These are phyloP conservation scores for Myiopsitta monachus DNA, from an alignment of 2,113 vertebrate genomes.

Conservation along the genomic window DNA sequence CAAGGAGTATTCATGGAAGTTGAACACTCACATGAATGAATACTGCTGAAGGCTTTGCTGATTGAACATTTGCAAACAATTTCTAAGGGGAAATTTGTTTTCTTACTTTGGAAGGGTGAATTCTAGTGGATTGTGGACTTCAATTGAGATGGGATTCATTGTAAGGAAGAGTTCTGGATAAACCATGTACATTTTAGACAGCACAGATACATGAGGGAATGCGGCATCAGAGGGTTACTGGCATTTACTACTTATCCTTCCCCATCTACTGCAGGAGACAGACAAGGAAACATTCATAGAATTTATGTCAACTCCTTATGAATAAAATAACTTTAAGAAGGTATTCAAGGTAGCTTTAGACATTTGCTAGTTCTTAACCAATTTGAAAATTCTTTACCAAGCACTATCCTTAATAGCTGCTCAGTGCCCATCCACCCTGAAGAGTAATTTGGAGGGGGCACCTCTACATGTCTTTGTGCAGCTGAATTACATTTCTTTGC, in stretches of 20 bases:
- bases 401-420: neutral
- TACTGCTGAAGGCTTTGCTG: neutral
- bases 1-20: neutral
- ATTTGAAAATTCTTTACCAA: neutral
- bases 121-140: neutral
- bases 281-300: neutral
- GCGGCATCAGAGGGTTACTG: neutral
- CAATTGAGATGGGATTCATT: neutral
- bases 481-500: neutral
- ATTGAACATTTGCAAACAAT: fast-evolving
- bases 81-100: neutral
- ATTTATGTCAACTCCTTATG: neutral
- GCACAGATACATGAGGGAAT: neutral
- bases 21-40: neutral
- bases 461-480: neutral
- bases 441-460: neutral
- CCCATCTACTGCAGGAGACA: neutral
- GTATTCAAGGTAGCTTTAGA: neutral
- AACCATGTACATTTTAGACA: neutral
- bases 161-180: neutral
- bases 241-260: neutral
- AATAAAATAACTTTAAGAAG: neutral
- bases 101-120: neutral
- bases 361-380: neutral
- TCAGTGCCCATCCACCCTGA: neutral